Evolutionary conservation across 2,888 invertebrate genomes (phyloP).

Genomic region (Drosophila formosana): DNA sequence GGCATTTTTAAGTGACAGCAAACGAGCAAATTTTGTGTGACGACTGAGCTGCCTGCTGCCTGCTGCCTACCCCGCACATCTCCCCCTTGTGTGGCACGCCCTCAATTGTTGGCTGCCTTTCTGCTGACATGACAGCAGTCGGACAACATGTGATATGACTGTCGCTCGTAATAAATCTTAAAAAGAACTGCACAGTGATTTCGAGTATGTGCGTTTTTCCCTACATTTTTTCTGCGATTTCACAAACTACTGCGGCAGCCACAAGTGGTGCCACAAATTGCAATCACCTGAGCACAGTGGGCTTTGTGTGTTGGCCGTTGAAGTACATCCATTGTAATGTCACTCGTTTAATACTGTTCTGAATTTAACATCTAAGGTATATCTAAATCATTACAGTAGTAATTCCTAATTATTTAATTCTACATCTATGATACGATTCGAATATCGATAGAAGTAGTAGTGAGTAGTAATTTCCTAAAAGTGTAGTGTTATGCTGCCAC

Average conservation of each 20-base stretch:
- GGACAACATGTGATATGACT: conserved; percentile 71
- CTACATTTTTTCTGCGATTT: conserved; percentile 22
- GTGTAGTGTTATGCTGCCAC: not conserved
- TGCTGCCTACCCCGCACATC: conserved; percentile 7
- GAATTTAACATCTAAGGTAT: no score
- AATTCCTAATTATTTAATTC: no score
- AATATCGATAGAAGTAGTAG: no score
- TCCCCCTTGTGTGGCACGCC: conserved; percentile 15
- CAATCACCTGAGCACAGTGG: conserved; percentile 38
- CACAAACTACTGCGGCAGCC: conserved; percentile 42
- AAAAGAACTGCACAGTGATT: conserved; percentile 69
- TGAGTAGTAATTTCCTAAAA: no score
- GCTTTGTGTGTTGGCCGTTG: not conserved
- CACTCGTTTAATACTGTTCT: not conserved
- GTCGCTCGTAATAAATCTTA: conserved; percentile 77
- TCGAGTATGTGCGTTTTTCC: conserved; percentile 27
- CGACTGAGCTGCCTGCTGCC: conserved; percentile 14
- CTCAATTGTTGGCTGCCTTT: conserved; percentile 21
- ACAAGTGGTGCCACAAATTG: conserved; percentile 59
- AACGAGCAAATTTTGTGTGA: conserved; percentile 70
- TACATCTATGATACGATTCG: no score
- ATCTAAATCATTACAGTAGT: no score
- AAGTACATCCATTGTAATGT: not conserved
- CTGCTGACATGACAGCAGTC: conserved; percentile 66
- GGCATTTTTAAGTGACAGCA: conserved; percentile 75